phyloP scores from a whole-genome alignment of 2,888 invertebrate genomes.

The Chydorus sphaericus region DNA sequence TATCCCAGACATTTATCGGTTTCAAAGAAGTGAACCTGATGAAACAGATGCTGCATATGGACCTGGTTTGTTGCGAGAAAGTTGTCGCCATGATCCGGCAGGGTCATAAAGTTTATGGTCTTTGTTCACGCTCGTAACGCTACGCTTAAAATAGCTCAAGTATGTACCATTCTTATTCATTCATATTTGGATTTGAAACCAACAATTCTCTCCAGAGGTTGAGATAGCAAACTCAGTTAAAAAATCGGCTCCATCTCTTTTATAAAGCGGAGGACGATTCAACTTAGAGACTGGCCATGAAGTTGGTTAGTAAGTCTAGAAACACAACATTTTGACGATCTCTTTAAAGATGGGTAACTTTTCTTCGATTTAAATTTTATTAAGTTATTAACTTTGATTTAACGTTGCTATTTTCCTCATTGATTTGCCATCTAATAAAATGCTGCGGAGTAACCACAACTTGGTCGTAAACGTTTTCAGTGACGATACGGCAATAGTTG shows the following conservation, averaged over 20 bases:
- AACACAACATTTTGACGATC: conserved; percentile 67
- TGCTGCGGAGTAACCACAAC: conserved; percentile 66
- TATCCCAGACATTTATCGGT: conserved; percentile 81
- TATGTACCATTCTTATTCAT: conserved; percentile 23
- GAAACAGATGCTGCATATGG: conserved; percentile 61
- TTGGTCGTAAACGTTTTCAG: conserved; percentile 81
- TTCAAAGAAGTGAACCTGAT: conserved; percentile 49
- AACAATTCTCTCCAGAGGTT: conserved; percentile 29
- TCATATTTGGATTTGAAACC: neutral
- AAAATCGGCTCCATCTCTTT: conserved; percentile 55
- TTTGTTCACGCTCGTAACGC: conserved; percentile 97
- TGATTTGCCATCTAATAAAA: conserved; percentile 82
- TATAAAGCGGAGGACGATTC: conserved; percentile 43
- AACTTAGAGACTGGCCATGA: conserved; percentile 50
- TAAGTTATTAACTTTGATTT: neutral
- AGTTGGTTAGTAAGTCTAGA: conserved; percentile 51
- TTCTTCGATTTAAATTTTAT: neutral
- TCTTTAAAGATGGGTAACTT: conserved; percentile 60
- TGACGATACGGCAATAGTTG: conserved; percentile 74
- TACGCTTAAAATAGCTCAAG: conserved; percentile 74
- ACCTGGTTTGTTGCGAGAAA: conserved; percentile 84
- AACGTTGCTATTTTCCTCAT: neutral
- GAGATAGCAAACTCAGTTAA: conserved; percentile 62
- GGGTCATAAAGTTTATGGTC: conserved; percentile 92
- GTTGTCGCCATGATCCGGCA: conserved; percentile 67